Conservation (phyloP, 1,140 invertebrate species). For the Popillia japonica region DNA sequence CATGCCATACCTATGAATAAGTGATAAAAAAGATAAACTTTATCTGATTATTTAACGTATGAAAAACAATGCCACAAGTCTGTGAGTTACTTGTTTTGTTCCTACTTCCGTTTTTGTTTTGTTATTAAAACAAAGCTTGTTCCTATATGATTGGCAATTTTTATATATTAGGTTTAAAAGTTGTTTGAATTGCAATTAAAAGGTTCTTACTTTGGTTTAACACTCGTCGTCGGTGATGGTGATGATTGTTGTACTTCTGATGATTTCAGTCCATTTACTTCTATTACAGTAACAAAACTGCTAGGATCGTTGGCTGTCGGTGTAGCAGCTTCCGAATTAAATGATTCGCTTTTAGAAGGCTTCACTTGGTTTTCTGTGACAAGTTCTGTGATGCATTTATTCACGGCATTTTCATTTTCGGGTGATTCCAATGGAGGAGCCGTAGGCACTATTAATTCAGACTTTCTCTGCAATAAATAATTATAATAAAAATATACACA, state of each 20-base stretch:
- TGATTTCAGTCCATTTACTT: conserved; percentile 77
- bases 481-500: neutral
- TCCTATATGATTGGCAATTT: too few species aligned
- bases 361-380: conserved; percentile 52
- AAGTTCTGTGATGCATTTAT: conserved; percentile 71
- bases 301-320: conserved; percentile 65
- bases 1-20: too few species aligned
- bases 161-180: too few species aligned
- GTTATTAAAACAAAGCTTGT: too few species aligned
- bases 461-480: conserved; percentile 33
- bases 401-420: conserved; percentile 64
- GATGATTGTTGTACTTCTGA: conserved; percentile 47
- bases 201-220: conserved; percentile 56
- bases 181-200: too few species aligned
- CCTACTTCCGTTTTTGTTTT: too few species aligned
- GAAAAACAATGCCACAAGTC: too few species aligned
- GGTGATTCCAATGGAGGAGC: conserved; percentile 48
- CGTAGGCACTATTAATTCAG: conserved; percentile 40
- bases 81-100: too few species aligned
- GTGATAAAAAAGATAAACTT: too few species aligned
- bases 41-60: too few species aligned
- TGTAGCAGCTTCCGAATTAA: conserved; percentile 55
- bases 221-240: conserved; percentile 44
- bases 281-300: conserved; percentile 88
- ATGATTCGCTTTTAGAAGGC: conserved; percentile 43